These are phyloP conservation scores for Danaus chrysippus DNA, from an alignment of 2,888 invertebrate species.

Conservation along the genomic window DNA sequence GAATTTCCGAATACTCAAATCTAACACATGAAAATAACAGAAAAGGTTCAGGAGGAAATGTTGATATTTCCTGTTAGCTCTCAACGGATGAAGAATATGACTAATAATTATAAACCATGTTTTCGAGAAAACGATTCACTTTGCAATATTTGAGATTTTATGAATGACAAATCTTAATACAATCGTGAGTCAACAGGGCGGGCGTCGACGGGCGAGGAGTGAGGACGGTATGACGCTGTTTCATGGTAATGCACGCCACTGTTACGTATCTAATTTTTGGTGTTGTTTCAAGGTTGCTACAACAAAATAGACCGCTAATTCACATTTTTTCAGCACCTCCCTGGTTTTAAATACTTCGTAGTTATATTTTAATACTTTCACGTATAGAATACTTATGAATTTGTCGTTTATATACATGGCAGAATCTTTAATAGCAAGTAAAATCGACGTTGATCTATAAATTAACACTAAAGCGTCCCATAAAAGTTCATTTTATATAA, in stretches of 20 bases:
- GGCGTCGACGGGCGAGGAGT: constrained; percentile 43
- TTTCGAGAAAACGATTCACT: constrained; percentile 40
- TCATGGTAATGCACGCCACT: constrained; percentile 43
- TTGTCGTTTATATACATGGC: too few relatives aligned
- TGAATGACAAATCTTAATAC: constrained; percentile 65
- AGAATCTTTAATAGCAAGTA: too few relatives aligned
- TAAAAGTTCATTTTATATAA: too few relatives aligned
- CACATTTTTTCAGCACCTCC: not conserved
- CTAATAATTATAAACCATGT: constrained; percentile 15
- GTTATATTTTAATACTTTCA: not conserved
- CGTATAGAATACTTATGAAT: not conserved
- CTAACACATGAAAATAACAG: not conserved
- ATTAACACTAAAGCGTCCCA: too few relatives aligned
- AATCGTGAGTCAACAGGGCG: constrained; percentile 57
- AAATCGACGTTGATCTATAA: too few relatives aligned
- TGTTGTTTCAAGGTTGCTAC: constrained; percentile 42
- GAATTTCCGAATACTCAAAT: not conserved
- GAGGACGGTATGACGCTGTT: constrained; percentile 52
- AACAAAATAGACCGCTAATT: constrained; percentile 14
- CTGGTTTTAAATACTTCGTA: not conserved
- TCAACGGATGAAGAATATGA: constrained; percentile 21
- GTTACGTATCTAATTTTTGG: constrained; percentile 43
- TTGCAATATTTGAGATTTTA: constrained; percentile 51
- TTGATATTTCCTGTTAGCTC: constrained; percentile 25
- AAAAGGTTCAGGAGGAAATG: constrained; percentile 42